A percentile compares a stretch with the other conserved stretches of the same genome.
These are phyloP conservation scores for Scomber japonicus DNA, from an alignment of 2,113 vertebrate genomes.

Conservation along the genomic window DNA sequence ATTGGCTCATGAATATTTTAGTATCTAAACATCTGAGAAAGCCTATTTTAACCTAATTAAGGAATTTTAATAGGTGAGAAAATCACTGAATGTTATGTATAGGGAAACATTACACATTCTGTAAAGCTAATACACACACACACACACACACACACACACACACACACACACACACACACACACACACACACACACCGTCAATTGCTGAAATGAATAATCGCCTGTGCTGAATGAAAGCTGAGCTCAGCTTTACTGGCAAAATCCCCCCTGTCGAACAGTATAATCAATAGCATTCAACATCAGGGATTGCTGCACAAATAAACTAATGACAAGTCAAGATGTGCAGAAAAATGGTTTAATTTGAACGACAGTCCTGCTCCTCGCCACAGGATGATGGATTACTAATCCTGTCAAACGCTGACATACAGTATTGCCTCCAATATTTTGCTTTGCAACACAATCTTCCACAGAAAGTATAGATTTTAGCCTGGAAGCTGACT, in stretches of 20 bases:
- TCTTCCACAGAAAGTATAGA: conserved; percentile 10
- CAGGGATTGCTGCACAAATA: conserved; percentile 68
- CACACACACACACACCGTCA: conserved; percentile 5
- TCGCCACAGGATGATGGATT: conserved; percentile 58
- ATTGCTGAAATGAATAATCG: conserved; percentile 69
- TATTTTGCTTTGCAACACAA: conserved; percentile 57
- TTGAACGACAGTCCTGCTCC: conserved; percentile 31
- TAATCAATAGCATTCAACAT: conserved; percentile 77
- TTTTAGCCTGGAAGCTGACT: conserved; percentile 21
- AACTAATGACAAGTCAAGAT: conserved; percentile 67
- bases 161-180: no score
- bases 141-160: no score
- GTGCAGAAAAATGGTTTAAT: conserved; percentile 68
- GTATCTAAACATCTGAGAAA: conserved; percentile 2
- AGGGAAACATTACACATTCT: conserved; percentile 29
- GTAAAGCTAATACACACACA: conserved; percentile 23
- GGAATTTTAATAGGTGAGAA: conserved; percentile 8
- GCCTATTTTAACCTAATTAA: not conserved
- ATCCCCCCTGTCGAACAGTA: conserved; percentile 50
- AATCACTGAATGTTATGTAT: conserved; percentile 17
- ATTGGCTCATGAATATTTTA: not conserved
- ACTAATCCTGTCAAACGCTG: conserved; percentile 43
- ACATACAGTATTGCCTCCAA: conserved; percentile 29
- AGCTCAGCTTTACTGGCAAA: conserved; percentile 74
- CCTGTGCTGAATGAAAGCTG: conserved; percentile 52